A percentile compares a stretch with the other conserved stretches of the same genome.
These are phyloP conservation scores for Xylota segnis DNA, from an alignment of 2,888 invertebrate species.

Conservation along the genomic window DNA sequence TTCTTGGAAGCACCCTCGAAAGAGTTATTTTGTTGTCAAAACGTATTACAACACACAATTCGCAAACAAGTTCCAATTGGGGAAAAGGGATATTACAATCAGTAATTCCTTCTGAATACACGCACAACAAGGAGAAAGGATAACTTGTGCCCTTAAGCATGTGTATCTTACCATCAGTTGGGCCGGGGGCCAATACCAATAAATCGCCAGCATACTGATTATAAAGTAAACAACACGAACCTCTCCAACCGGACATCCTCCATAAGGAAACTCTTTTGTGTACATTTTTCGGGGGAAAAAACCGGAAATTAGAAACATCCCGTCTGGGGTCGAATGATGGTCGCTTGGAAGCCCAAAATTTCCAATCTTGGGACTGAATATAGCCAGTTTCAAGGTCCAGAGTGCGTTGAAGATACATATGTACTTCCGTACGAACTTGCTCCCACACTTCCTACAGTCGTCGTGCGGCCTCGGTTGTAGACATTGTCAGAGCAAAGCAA, in stretches of 20 bases:
- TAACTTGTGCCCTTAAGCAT: not conserved
- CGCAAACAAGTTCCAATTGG: too few species aligned
- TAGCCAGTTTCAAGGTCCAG: not conserved
- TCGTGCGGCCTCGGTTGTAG: not conserved
- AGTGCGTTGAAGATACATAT: not conserved
- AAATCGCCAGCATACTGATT: not conserved
- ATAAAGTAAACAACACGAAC: not conserved
- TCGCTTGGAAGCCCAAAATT: not conserved
- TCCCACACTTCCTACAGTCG: not conserved
- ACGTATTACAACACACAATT: too few species aligned
- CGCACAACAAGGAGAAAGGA: too few species aligned
- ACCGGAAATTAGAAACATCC: conserved; percentile 3
- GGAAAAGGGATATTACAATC: too few species aligned
- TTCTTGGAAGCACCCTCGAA: too few species aligned
- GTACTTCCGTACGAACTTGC: not conserved
- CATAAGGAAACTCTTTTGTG: not conserved
- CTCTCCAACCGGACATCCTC: not conserved
- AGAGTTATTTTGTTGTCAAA: too few species aligned
- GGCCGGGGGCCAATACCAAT: not conserved
- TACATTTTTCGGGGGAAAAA: not conserved
- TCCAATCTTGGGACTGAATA: not conserved
- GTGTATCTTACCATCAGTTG: not conserved
- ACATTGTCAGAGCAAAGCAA: not conserved
- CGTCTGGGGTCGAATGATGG: not conserved
- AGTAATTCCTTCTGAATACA: not conserved